phyloP scores from a whole-genome alignment of 2,888 invertebrate genomes.

The Drosophila algonquin region DNA sequence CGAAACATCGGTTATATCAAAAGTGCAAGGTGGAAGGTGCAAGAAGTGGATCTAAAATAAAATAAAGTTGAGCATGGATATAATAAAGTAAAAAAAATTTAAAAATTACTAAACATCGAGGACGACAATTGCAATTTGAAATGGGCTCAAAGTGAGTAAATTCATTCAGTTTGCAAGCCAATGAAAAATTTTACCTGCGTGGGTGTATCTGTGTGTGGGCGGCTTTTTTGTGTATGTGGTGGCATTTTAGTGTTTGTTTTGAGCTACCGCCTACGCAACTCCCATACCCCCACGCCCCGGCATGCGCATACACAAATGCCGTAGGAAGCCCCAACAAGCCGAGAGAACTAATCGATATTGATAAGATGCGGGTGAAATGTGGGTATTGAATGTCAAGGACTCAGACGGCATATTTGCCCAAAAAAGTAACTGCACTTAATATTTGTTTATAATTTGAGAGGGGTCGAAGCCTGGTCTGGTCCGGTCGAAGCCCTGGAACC shows the following conservation, averaged over 20 bases:
- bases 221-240: slow-evolving; percentile 52
- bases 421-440: background rate
- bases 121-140: slow-evolving; percentile 16
- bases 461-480: no score
- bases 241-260: slow-evolving; percentile 69
- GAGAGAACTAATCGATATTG: slow-evolving; percentile 23
- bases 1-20: no score
- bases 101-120: slow-evolving; percentile 15
- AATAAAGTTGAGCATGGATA: slow-evolving; percentile 14
- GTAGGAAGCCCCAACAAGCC: slow-evolving; percentile 27
- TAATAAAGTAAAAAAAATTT: slow-evolving; percentile 52
- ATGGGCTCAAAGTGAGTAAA: slow-evolving; percentile 68
- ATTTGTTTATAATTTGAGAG: background rate
- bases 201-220: slow-evolving; percentile 45
- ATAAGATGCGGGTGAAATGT: slow-evolving; percentile 8
- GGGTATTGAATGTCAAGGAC: slow-evolving; percentile 18
- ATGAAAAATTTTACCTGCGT: slow-evolving; percentile 29
- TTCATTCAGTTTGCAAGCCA: slow-evolving; percentile 1
- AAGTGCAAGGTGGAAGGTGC: no score
- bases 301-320: slow-evolving; percentile 33
- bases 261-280: slow-evolving; percentile 53
- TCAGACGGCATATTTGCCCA: slow-evolving; percentile 1
- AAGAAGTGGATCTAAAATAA: no score
- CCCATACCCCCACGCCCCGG: slow-evolving; percentile 11
- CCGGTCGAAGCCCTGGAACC: background rate